Evolutionary conservation across 1,140 invertebrate genomes (phyloP).

Genomic region (Melanaphis sacchari): DNA sequence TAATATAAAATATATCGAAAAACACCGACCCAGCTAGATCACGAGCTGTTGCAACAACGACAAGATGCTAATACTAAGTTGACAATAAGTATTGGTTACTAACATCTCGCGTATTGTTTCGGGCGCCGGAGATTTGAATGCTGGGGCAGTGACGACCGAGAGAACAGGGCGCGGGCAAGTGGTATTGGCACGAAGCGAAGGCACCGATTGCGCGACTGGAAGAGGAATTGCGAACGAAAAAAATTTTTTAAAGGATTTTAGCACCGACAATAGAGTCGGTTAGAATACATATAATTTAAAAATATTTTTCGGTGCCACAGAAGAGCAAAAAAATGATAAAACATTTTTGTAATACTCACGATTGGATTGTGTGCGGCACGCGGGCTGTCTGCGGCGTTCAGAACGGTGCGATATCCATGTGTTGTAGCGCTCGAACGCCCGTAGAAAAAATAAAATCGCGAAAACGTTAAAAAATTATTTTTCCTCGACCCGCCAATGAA

Average conservation of each 20-base stretch:
- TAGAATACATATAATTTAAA: neutral
- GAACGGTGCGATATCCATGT: neutral
- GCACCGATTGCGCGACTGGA: neutral
- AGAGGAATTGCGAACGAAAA: neutral
- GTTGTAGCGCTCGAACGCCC: no score
- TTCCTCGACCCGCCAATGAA: neutral
- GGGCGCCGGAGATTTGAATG: constrained; percentile 33
- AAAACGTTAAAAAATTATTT: neutral
- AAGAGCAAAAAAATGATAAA: neutral
- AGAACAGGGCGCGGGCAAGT: neutral
- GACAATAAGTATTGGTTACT: constrained; percentile 39
- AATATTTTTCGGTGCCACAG: neutral
- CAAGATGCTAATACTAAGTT: constrained; percentile 49
- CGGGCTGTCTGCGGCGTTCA: neutral
- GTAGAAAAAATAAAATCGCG: neutral
- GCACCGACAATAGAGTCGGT: no score
- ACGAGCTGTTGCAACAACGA: neutral
- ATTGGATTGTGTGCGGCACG: neutral
- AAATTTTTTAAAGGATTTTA: neutral
- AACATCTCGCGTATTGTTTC: constrained; percentile 34
- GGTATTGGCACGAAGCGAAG: neutral
- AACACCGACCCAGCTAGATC: neutral
- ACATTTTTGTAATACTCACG: neutral
- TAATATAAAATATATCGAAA: neutral
- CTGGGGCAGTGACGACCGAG: neutral